Base-by-base conservation (phyloP, 2,888 invertebrate genomes). In the Oxystoma pomonae region DNA sequence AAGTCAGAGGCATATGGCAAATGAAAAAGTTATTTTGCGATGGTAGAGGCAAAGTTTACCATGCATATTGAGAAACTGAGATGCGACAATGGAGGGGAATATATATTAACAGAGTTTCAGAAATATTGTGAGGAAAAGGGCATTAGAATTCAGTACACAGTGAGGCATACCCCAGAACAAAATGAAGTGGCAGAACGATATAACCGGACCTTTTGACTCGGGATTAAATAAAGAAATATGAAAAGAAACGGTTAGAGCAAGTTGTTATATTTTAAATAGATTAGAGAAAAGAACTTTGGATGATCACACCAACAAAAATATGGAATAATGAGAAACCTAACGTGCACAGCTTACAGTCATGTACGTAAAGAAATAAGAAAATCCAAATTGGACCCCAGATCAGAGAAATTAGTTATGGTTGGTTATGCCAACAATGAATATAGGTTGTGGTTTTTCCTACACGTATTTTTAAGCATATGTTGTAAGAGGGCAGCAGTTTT, bases 361-460 rank as follows among this genome's bases (percentile, higher is more conserved):
- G n/a, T n/a, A n/a, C n/a, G n/a, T n/a, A 35, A 35, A 12, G 35
- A 35, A 35, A 12, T 7, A 3, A 35, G 35, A 55, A 50, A 35
- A 55, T 56, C 35, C 16, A 64, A 69, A 61, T 51, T 69, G 2
- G 64, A 67, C 22, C 1, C 59, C n/a, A 20, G 60, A 1, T 64
- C 63, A 61, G 20, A 61, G 58, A 66, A 66, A 59, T 18, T 63
- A 16, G 62, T 61, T n/a, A 59, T 69, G 62, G 21, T 66, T 50
- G 69, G 67, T 5, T 68, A 69, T 61, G 22, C 58, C 18, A 51
- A 60, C 3, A 69, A 69, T 63, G 67, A 68, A 35, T 69, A 68
- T 50, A 57, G 66, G 16, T 57, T 68, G n/a, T 68, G 68, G 65
- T n/a, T n/a, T n/a, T n/a, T n/a, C n/a, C n/a, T n/a, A n/a, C n/a